Percentiles rank a stretch among this genome's conserved stretches.
Evolutionary conservation across 2,888 invertebrate genomes (phyloP).

Genomic region (Lamellibrachia satsuma): DNA sequence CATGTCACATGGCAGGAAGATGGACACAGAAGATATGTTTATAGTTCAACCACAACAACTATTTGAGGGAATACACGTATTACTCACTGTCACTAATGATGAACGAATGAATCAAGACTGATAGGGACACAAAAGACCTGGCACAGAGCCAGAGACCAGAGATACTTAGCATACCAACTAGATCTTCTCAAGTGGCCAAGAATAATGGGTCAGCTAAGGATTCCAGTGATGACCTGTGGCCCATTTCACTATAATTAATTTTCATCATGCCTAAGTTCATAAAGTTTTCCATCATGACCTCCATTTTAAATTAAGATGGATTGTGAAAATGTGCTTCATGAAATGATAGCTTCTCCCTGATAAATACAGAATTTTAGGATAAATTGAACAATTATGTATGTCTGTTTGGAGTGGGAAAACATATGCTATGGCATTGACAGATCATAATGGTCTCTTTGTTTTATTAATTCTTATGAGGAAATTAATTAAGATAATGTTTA

Average conservation of each 20-base stretch:
- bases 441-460: not conserved
- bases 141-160: not conserved
- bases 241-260: not conserved
- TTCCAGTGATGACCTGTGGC: not conserved
- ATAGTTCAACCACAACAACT: not conserved
- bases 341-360: not conserved
- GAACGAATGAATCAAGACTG: not conserved
- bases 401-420: not conserved
- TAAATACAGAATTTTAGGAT: too few species aligned
- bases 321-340: not conserved
- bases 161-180: constrained; percentile 7
- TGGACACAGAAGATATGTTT: not conserved
- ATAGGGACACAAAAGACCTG: not conserved
- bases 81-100: not conserved
- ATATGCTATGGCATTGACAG: not conserved
- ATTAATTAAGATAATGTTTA: not conserved
- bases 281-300: not conserved
- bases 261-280: not conserved
- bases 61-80: not conserved
- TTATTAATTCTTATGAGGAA: not conserved
- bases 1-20: not conserved
- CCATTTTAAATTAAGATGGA: not conserved
- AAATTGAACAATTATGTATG: too few species aligned
- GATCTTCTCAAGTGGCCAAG: not conserved
- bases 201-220: not conserved